Percentiles rank a stretch among this genome's conserved stretches.
Conservation (phyloP, 2,888 invertebrate species). For the Tipula unca region DNA sequence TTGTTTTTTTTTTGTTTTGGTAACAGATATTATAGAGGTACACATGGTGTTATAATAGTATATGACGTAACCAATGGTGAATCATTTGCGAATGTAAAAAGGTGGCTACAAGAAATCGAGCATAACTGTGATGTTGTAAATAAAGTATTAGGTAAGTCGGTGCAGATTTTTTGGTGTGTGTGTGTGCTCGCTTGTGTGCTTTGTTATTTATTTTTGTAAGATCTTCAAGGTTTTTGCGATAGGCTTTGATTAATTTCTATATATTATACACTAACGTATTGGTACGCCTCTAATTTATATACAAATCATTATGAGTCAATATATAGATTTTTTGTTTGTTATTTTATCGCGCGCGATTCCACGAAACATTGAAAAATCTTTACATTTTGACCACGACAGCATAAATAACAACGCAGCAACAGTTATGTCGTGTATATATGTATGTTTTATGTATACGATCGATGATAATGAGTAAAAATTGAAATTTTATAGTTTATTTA, state of each 20-base stretch:
- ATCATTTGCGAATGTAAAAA: constrained; percentile 97
- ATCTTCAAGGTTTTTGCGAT: neutral
- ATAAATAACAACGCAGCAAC: neutral
- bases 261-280: neutral
- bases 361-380: neutral
- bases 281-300: neutral
- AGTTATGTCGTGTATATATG: neutral
- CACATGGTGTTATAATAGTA: constrained; percentile 98
- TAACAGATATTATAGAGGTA: constrained; percentile 85
- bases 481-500: neutral
- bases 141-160: constrained; percentile 77
- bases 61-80: constrained; percentile 99
- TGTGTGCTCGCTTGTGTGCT: neutral
- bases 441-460: neutral
- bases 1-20: constrained; percentile 20
- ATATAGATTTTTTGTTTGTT: neutral
- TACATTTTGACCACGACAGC: neutral
- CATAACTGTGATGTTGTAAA: constrained; percentile 99
- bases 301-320: neutral
- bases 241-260: neutral
- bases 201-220: neutral
- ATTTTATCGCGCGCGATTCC: neutral
- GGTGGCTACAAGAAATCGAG: constrained; percentile 99
- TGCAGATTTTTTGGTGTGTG: neutral
- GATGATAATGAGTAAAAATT: neutral